Conservation (phyloP, 2,888 invertebrate species). For the Cephalotes varians region DNA sequence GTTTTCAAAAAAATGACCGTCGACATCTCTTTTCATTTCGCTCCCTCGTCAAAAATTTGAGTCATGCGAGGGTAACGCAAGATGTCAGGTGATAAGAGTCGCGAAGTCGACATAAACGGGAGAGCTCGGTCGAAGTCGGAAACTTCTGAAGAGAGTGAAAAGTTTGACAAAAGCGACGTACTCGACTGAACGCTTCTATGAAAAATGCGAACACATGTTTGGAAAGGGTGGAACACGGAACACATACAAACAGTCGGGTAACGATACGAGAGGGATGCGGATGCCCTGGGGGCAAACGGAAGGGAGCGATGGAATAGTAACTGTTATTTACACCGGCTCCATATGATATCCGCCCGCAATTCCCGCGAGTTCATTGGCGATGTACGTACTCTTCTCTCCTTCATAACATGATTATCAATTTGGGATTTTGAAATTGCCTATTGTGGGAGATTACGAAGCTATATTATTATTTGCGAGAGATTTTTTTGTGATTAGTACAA, state of each 20-base stretch:
- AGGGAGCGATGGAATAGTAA: slow-evolving; percentile 21
- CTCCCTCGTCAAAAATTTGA: slow-evolving; percentile 18
- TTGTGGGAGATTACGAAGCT: background rate
- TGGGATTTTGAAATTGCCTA: background rate
- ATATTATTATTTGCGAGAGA: background rate
- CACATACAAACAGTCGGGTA: slow-evolving; percentile 10
- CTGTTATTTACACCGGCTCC: slow-evolving; percentile 28
- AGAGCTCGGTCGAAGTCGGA: background rate
- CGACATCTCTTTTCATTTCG: slow-evolving; percentile 5
- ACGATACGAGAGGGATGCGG: slow-evolving; percentile 20
- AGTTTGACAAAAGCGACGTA: slow-evolving; percentile 23
- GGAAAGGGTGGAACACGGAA: background rate
- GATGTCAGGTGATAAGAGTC: background rate
- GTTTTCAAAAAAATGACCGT: slow-evolving; percentile 7
- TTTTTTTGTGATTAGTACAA: background rate
- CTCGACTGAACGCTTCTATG: background rate
- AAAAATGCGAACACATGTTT: slow-evolving; percentile 32
- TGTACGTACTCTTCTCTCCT: background rate
- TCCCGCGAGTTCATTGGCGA: slow-evolving; percentile 7
- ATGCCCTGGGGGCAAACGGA: background rate
- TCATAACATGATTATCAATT: background rate
- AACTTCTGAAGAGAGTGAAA: slow-evolving; percentile 7
- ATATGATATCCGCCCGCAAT: slow-evolving; percentile 19
- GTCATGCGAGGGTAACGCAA: background rate
- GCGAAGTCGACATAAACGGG: slow-evolving; percentile 18